Evolutionary conservation across 2,797 vertebrate genomes (phyloP).

Genomic region (Hippopotamyrus pictus): DNA sequence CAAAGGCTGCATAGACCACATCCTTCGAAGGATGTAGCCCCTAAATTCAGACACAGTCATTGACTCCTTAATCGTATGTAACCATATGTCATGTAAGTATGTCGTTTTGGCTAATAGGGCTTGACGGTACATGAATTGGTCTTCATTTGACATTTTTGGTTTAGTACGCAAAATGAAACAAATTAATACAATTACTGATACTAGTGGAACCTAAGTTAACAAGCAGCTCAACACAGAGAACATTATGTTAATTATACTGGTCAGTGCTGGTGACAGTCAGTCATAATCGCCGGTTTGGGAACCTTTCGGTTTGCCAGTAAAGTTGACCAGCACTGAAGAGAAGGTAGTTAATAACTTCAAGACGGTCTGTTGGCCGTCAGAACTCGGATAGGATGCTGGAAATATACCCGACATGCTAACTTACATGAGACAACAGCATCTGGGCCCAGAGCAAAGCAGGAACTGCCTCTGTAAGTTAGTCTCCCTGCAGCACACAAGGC

Average conservation of each 20-base stretch:
- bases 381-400: neutral
- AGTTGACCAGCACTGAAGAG: neutral
- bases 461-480: neutral
- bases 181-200: neutral
- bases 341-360: neutral
- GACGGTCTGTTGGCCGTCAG: neutral
- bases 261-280: neutral
- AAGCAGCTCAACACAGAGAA: neutral
- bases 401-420: neutral
- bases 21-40: neutral
- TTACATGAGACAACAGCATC: neutral
- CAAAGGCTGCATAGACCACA: no score
- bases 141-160: neutral
- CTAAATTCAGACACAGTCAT: neutral
- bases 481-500: neutral
- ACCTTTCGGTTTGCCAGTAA: neutral
- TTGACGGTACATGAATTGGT: neutral
- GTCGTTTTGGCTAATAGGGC: neutral
- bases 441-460: neutral
- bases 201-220: neutral
- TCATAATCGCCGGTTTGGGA: neutral
- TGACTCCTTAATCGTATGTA: neutral
- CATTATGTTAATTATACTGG: neutral
- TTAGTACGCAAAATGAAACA: neutral
- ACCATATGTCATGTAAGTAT: neutral